Conservation (phyloP, 2,113 vertebrate species). For the Hippocampus mohnikei region DNA sequence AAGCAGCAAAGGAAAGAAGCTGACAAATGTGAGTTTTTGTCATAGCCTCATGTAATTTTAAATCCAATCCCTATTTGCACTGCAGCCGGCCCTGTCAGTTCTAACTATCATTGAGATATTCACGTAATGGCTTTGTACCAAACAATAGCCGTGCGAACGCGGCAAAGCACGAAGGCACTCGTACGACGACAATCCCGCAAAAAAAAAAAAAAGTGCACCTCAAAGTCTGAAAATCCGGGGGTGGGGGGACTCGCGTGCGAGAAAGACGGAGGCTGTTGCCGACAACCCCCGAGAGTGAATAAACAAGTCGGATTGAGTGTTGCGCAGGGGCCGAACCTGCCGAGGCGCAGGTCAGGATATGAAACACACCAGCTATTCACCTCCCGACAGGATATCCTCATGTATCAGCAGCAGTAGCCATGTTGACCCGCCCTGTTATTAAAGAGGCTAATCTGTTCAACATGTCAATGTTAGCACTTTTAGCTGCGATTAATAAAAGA, state of each 20-base stretch:
- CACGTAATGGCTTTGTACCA: slow-evolving; percentile 52
- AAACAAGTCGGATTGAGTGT: slow-evolving; percentile 2
- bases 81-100: slow-evolving; percentile 55
- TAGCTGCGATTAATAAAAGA: slow-evolving; percentile 90
- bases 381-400: slow-evolving; percentile 76
- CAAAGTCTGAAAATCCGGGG: not conserved
- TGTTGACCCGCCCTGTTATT: slow-evolving; percentile 77
- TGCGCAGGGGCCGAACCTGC: slow-evolving; percentile 27
- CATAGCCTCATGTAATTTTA: slow-evolving; percentile 71
- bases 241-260: not conserved
- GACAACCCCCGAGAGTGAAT: not conserved
- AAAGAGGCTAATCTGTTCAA: slow-evolving; percentile 88
- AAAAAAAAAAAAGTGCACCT: not conserved
- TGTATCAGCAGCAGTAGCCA: slow-evolving; percentile 74
- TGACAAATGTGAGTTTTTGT: slow-evolving; percentile 73
- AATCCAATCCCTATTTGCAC: slow-evolving; percentile 70
- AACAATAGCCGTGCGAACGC: slow-evolving; percentile 22
- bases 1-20: slow-evolving; percentile 68
- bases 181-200: not conserved
- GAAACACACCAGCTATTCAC: slow-evolving; percentile 54
- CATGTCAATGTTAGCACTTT: slow-evolving; percentile 92
- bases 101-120: slow-evolving; percentile 62
- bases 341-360: slow-evolving; percentile 57
- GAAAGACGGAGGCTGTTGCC: not conserved
- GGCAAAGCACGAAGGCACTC: not conserved